These are phyloP conservation scores for Nematopogon swammerdamellus DNA, from an alignment of 2,888 invertebrate species.

Conservation along the genomic window DNA sequence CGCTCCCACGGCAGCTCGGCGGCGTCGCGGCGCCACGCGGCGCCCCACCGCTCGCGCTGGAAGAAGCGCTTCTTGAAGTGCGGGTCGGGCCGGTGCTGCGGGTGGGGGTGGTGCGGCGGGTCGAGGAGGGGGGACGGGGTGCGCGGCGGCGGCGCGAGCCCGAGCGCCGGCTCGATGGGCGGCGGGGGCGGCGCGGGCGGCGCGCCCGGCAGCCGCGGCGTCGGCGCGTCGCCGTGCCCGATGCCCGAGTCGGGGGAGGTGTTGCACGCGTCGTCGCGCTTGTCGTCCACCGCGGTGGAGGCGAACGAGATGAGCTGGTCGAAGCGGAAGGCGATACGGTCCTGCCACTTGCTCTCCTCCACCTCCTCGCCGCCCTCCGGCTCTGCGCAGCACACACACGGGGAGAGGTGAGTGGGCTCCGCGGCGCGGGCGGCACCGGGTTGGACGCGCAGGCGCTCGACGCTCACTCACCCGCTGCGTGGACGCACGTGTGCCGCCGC, in stretches of 20 bases:
- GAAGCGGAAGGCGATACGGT: constrained; percentile 89
- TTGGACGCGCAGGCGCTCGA: constrained; percentile 2
- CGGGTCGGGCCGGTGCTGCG: constrained; percentile 34
- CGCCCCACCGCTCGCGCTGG: constrained; percentile 68
- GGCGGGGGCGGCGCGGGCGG: constrained; percentile 56
- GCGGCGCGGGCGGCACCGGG: constrained; percentile 7
- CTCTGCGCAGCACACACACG: constrained; percentile 31
- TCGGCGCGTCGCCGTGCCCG: constrained; percentile 62
- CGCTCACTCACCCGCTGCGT: not conserved
- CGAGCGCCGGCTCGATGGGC: constrained; percentile 48
- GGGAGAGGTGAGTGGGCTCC: constrained; percentile 10
- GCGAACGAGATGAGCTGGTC: constrained; percentile 92
- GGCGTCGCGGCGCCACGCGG: constrained; percentile 37
- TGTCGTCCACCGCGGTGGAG: constrained; percentile 86
- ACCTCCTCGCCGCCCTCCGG: constrained; percentile 64
- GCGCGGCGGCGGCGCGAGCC: constrained; percentile 37
- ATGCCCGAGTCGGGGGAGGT: constrained; percentile 87
- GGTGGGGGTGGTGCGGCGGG: constrained; percentile 41
- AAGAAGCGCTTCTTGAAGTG: constrained; percentile 87
- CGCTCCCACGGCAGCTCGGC: constrained; percentile 44
- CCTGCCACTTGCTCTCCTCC: constrained; percentile 88
- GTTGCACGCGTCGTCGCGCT: constrained; percentile 79
- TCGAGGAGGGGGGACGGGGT: constrained; percentile 30
- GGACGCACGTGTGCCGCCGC: not conserved
- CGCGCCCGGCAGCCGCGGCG: constrained; percentile 49